Evolutionary conservation across 2,113 vertebrate species (phyloP).

Genomic region (Tupaia tana): DNA sequence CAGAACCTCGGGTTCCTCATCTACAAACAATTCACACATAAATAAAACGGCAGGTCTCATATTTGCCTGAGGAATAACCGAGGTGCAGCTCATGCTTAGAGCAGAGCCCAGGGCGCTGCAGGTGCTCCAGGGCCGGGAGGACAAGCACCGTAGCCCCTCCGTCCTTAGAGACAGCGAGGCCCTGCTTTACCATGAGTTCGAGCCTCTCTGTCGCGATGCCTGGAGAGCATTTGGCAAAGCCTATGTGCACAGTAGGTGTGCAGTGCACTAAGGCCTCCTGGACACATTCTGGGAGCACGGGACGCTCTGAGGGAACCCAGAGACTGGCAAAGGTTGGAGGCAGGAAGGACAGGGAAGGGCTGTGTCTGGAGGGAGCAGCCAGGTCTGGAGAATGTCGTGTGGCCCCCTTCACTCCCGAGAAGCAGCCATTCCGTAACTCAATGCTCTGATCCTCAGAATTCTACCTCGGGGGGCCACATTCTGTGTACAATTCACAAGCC

Average conservation of each 20-base stretch:
- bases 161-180: no score
- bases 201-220: background rate
- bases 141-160: no score
- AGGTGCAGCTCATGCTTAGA: background rate
- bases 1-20: conserved; percentile 25
- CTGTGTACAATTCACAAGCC: background rate
- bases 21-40: background rate
- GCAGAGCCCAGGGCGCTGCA: background rate
- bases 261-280: background rate
- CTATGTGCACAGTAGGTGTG: background rate
- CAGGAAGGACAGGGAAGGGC: background rate
- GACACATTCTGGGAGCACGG: background rate
- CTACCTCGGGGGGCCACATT: background rate
- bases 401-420: background rate
- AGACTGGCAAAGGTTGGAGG: background rate
- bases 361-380: no score
- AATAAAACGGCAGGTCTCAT: background rate
- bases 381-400: no score
- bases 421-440: background rate
- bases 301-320: background rate
- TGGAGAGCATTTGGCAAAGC: background rate
- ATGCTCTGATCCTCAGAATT: background rate
- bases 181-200: background rate
- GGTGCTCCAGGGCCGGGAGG: background rate
- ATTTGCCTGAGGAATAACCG: background rate